Base-by-base conservation (phyloP, 2,797 vertebrate genomes). In the Enteromius radiatus region DNA sequence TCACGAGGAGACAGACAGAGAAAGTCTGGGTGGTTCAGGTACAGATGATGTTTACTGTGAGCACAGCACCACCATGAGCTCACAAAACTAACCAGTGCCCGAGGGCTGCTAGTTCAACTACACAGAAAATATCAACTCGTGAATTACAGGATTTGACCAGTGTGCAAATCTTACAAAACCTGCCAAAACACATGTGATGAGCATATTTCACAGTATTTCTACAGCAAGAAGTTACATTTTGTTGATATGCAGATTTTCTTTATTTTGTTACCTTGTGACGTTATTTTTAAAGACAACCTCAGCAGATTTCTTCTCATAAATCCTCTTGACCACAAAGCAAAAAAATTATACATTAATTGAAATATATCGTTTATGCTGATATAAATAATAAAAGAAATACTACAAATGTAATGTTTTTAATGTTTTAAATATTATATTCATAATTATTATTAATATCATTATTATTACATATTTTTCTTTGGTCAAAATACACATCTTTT, bases 51-150 rank as follows among this genome's bases (percentile, higher is more conserved):
- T 73, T 83, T 11, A 67, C 45, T 78, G 74, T 36, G 61, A 76
- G 76, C 80, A 47, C 81, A 86, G 64, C 75, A 71, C 90, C 90
- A 90, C 63, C 90, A 86, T 85, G 85, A 88, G 89, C 85, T 54
- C 9, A 41, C 19, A 17, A 52, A 54, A 74, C 84, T 33, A 64
- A 61, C 68, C 74, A n/a, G 31, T 19, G 10, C 2, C 67, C 31
- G 26, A 64, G 59, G 15, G 31, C 74, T 19, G 43, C 10, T 38
- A n/a, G 33, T 56, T 23, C 52, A 56, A 47, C 17, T 6, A 28
- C 63, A 28, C 2, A 28, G 28, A 17, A 36, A 63, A 31, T 4
- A 38, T 1, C 23, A 12, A 5, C 56, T 59, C 56, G 28, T 28
- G 12, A 65, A 36, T 36, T 65, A 36, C 10, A 38, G 33, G 19